Percentiles rank a stretch among this genome's conserved stretches.
Conservation (phyloP, 2,113 vertebrate species). For the Chelonoidis abingdonii region DNA sequence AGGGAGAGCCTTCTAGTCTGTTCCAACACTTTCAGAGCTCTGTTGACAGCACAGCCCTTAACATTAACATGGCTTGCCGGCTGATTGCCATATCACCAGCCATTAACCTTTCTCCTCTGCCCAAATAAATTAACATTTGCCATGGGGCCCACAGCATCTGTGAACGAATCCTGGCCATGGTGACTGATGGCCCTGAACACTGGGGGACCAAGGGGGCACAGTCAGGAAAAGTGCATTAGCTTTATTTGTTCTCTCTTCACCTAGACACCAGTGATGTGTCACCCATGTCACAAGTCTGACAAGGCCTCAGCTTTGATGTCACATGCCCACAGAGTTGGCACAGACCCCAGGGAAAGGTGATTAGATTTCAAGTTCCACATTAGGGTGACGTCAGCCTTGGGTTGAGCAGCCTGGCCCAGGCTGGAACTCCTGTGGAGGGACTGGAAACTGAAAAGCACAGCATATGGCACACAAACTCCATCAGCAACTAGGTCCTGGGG, state of each 20-base stretch:
- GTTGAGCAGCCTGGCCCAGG: not conserved
- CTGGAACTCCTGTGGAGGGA: not conserved
- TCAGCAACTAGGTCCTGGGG: not conserved
- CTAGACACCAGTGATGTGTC: fast-evolving
- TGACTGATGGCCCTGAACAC: fast-evolving
- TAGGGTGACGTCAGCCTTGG: not conserved
- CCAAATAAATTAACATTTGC: not conserved
- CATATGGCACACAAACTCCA: not conserved
- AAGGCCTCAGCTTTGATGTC: not conserved
- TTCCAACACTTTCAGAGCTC: not conserved
- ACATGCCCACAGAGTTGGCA: not conserved
- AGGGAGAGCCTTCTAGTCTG: not conserved
- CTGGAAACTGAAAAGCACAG: not conserved
- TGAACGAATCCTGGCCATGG: fast-evolving
- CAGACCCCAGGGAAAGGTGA: not conserved
- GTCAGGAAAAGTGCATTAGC: not conserved
- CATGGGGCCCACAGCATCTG: not conserved
- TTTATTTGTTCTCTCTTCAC: not conserved
- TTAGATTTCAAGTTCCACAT: not conserved
- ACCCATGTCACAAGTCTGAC: fast-evolving
- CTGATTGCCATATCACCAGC: not conserved
- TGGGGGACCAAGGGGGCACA: not conserved
- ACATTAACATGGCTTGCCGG: not conserved
- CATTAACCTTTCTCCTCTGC: not conserved
- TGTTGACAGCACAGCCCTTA: not conserved